Percentiles rank a stretch among this genome's conserved stretches.
phyloP scores from a whole-genome alignment of 2,888 invertebrate genomes.

The Gandaritis pyraliata region DNA sequence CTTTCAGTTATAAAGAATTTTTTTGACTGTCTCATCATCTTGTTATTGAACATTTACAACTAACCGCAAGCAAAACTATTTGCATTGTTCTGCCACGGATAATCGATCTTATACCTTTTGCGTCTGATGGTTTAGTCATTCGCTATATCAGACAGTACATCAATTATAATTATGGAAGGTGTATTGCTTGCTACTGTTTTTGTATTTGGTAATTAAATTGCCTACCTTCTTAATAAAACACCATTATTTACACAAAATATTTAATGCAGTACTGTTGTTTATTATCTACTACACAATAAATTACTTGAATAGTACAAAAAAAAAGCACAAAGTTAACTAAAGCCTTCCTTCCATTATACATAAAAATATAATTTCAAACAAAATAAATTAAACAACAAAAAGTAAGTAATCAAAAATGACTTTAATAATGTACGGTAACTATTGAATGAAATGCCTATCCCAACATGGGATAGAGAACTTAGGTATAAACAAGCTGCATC shows the following conservation, averaged over 20 bases:
- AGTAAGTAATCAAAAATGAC: conserved; percentile 39
- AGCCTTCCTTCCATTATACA: conserved; percentile 2
- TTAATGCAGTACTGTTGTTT: background rate
- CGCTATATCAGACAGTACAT: no score
- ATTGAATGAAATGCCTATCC: conserved; percentile 31
- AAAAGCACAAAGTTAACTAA: background rate
- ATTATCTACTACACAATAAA: background rate
- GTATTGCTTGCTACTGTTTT: no score
- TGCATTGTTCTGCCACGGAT: no score
- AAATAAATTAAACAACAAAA: conserved; percentile 44
- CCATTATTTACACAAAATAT: background rate
- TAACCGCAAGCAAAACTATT: no score
- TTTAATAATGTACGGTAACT: conserved; percentile 56
- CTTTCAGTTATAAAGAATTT: no score
- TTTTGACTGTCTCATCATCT: no score
- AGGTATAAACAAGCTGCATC: conserved; percentile 23
- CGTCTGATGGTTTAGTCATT: no score
- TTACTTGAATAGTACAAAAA: background rate
- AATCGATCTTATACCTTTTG: no score
- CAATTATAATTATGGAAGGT: no score
- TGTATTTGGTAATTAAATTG: no score
- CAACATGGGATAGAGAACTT: conserved; percentile 16
- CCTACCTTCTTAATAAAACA: background rate
- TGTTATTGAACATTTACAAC: no score
- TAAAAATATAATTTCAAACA: background rate